phyloP scores from a whole-genome alignment of 2,888 invertebrate species.

The Arctia plantaginis region DNA sequence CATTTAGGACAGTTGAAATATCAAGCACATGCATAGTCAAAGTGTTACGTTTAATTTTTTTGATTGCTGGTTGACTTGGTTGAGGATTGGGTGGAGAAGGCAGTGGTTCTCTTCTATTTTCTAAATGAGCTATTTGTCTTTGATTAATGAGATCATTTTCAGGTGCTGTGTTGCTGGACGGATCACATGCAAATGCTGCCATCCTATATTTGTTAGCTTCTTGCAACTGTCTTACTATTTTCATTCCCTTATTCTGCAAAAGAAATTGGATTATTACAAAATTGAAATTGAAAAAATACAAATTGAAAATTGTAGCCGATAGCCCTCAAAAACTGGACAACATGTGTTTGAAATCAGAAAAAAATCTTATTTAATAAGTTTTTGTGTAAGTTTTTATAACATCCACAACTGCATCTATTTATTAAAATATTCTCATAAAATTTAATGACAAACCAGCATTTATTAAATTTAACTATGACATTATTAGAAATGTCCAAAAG shows the following conservation, averaged over 20 bases:
- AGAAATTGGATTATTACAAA: slow-evolving; percentile 17
- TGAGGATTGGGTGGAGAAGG: slow-evolving; percentile 69
- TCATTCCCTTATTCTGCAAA: slow-evolving; percentile 82
- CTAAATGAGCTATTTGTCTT: slow-evolving; percentile 80
- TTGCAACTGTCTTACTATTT: slow-evolving; percentile 81
- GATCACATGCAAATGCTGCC: slow-evolving; percentile 84
- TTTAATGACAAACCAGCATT: not conserved
- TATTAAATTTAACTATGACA: not conserved
- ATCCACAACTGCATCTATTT: too few species aligned
- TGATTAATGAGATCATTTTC: slow-evolving; percentile 83
- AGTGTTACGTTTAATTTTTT: slow-evolving; percentile 88
- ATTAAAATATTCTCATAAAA: not conserved
- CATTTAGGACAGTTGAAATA: slow-evolving; percentile 90
- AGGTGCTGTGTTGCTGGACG: slow-evolving; percentile 67
- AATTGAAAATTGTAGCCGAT: too few species aligned
- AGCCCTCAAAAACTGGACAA: not conserved
- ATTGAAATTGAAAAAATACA: not conserved
- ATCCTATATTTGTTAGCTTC: slow-evolving; percentile 84
- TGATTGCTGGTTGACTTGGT: slow-evolving; percentile 79
- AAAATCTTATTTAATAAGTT: too few species aligned
- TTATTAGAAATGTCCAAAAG: too few species aligned
- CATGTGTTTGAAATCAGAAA: too few species aligned
- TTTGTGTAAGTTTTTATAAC: too few species aligned
- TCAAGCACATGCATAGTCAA: slow-evolving; percentile 95
- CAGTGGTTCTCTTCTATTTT: slow-evolving; percentile 73